Evolutionary conservation across 2,888 invertebrate species (phyloP), one percentile per base, ranked within the genome.

Genomic region (Electrophaes corylata): DNA sequence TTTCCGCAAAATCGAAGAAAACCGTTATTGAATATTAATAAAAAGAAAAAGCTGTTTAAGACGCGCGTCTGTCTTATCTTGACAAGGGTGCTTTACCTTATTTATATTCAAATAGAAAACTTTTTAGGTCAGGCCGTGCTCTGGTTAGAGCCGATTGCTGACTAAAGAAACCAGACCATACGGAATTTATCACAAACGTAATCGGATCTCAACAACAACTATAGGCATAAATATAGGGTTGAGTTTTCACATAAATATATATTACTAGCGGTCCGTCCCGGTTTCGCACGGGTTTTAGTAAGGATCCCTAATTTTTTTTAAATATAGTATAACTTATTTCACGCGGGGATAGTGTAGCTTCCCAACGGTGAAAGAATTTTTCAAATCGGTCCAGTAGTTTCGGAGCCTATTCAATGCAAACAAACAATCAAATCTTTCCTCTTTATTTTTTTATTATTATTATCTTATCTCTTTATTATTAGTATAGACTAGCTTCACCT

Each of bases 81-180:
- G 86, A 85, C 79, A 73, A 83, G 83, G 86, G 84, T 80, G 56
- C 58, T 62, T 63, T 82, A 56, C 64, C 78, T 78, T 78, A 81
- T 84, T 83, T 79, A 80, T 78, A 85, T 81, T 74, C 71, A 70
- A 70, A 72, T 63, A 57, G 56, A 54, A 65, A 67, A 67, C 59
- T 72, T 65, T 65, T 60, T 50, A 65, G 63, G 65, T 65, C 62
- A 62, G 45, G 1, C 41, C 51, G 41, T 55, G 46, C 43, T 43
- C 59, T 59, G 54, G 46, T 41, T 50, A 50, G 11, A 19, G 23
- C 41, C 20, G 19, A 49, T 48, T 19, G 40, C 53, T 33, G 29
- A 45, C 40, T 53, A 14, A 46, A 18, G 35, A 12, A 16, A 12
- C 41, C 12, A 19, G n/a, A 3, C 40, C 16, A 20, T 12, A 48